Evolutionary conservation across 2,797 vertebrate species (phyloP), one percentile per base, ranked within the genome.

Genomic region (Fistularia tabacaria): DNA sequence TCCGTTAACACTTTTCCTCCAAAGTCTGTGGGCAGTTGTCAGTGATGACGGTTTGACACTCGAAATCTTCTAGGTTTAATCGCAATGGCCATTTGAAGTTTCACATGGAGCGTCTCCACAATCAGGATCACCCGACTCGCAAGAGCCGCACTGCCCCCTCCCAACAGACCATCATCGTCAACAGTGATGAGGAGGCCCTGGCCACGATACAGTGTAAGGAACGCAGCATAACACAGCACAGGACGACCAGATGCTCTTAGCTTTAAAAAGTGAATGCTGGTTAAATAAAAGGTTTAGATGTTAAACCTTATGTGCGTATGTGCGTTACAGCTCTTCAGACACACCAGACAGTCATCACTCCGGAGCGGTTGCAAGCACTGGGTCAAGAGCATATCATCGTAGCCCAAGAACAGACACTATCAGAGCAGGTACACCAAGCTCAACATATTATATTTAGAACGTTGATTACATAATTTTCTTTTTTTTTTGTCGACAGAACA

Each of bases 71-170:
- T 72, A 99, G 97, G 77, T 99, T 99, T 87, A 98, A 98, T 82
- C 93, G 97, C 14, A 99, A 98, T 0, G 96, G 96, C 8, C 97
- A 99, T 79, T 88, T 99, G 54, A 99, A 98, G 86, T 99, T 99
- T 85, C 97, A 99, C 81, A 93, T 93, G 87, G 95, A 99, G 81
- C 90, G 97, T 58, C 91, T 99, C 59, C 97, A 99, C 82, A 94
- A 86, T 67, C 89, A 91, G 0, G 94, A 95, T 14, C 88, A 90
- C 37, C 58, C 74, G 0, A 54, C 85, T 1, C 76, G 87, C 7
- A 85, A 91, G 9, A 66, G 71, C 50, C 77, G 87, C 0, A 56
- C 79, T 0, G 39, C 77, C 45, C 40, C 66, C 6, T 71, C 91
- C 25, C 91, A 91, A 51, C 94, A 97, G 82, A 93, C 96, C 58